These are phyloP conservation scores for Linnaemya vulpina DNA, from an alignment of 2,888 invertebrate species.

Conservation along the genomic window DNA sequence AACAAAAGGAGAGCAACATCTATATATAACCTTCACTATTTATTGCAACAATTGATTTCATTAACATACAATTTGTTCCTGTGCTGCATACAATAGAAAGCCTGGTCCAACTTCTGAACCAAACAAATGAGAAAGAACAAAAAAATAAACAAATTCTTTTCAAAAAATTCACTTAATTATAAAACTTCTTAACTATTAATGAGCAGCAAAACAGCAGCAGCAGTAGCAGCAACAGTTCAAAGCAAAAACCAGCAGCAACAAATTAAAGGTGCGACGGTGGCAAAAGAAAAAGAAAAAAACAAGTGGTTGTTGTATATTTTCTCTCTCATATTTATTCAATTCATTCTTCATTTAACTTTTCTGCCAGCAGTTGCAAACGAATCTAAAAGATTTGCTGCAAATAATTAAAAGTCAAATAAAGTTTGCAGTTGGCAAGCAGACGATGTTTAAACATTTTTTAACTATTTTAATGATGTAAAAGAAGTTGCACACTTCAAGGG, in stretches of 20 bases:
- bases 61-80: background rate
- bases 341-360: slow-evolving; percentile 13
- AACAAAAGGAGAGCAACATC: no score
- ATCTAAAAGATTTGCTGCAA: slow-evolving; percentile 56
- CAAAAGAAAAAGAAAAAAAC: no score
- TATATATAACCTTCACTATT: no score
- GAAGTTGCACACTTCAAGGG: slow-evolving; percentile 40
- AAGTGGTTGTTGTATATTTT: background rate
- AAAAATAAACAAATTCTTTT: slow-evolving; percentile 56
- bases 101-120: background rate
- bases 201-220: slow-evolving; percentile 42
- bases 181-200: slow-evolving; percentile 71
- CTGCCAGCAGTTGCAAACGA: slow-evolving; percentile 32
- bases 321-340: background rate
- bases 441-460: slow-evolving; percentile 21
- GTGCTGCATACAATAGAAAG: slow-evolving; percentile 41
- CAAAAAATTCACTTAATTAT: slow-evolving; percentile 71
- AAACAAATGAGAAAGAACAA: background rate
- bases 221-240: background rate
- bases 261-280: slow-evolving; percentile 30
- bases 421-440: slow-evolving; percentile 40
- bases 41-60: no score
- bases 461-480: slow-evolving; percentile 29
- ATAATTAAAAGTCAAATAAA: slow-evolving; percentile 63
- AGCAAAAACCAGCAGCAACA: background rate